phyloP scores from a whole-genome alignment of 2,113 vertebrate genomes.

The Notarius lentiginosus region DNA sequence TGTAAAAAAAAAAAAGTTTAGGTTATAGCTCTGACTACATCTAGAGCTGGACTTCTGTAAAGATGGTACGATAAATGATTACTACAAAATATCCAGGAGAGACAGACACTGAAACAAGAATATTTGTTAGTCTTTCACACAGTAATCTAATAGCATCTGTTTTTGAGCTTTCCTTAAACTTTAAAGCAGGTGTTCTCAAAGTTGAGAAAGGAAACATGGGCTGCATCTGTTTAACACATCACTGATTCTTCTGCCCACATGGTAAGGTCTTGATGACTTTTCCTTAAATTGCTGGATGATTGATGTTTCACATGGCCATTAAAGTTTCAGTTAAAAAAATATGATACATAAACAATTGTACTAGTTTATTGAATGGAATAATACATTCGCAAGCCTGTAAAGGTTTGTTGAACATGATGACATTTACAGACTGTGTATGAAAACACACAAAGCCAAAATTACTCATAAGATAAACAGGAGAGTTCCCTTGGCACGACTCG shows the following conservation, averaged over 20 bases:
- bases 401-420: slow-evolving; percentile 21
- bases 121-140: neutral
- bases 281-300: slow-evolving; percentile 12
- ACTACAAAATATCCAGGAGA: no score
- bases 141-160: neutral
- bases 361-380: slow-evolving; percentile 15
- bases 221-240: slow-evolving; percentile 17
- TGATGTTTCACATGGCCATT: slow-evolving; percentile 22
- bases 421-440: slow-evolving; percentile 14
- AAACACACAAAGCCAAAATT: slow-evolving; percentile 11
- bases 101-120: no score
- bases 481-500: slow-evolving; percentile 10
- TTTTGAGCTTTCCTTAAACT: neutral
- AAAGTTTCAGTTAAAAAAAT: slow-evolving; percentile 13
- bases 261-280: slow-evolving; percentile 25
- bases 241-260: slow-evolving; percentile 14
- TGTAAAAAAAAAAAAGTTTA: neutral
- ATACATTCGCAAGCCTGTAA: slow-evolving; percentile 21
- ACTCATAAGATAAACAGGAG: slow-evolving; percentile 35
- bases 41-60: neutral
- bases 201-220: slow-evolving; percentile 11
- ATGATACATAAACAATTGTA: neutral
- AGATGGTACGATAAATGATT: neutral
- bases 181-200: slow-evolving; percentile 13
- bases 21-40: neutral